Evolutionary conservation across 2,888 invertebrate species (phyloP).

Genomic region (Pecten maximus): DNA sequence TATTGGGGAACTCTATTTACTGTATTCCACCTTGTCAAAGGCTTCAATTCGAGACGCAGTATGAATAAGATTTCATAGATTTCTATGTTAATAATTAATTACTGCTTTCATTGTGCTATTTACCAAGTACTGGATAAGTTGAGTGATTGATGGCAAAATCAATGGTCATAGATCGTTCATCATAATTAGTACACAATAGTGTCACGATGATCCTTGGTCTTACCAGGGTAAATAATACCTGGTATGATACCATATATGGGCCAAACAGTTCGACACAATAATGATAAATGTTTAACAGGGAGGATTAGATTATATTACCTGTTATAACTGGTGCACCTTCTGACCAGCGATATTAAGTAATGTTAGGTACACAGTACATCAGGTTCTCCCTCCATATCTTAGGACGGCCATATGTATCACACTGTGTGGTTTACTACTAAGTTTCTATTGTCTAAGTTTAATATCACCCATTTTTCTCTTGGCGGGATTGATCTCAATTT

Average conservation of each 20-base stretch:
- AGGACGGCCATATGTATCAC: not conserved
- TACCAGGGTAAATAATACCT: constrained; percentile 16
- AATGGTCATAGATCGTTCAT: constrained; percentile 26
- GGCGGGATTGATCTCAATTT: not conserved
- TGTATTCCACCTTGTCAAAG: not conserved
- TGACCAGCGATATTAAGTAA: not conserved
- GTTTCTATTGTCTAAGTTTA: not conserved
- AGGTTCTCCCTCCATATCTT: not conserved
- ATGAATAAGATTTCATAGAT: constrained; percentile 33
- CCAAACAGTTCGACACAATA: not conserved
- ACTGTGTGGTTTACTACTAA: not conserved
- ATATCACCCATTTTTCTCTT: not conserved
- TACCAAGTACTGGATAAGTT: constrained; percentile 14
- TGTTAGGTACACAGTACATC: not conserved
- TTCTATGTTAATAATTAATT: constrained; percentile 28
- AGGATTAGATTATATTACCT: not conserved
- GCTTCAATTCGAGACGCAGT: constrained; percentile 26
- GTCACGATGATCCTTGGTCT: constrained; percentile 20
- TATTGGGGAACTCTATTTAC: not conserved
- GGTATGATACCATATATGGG: not conserved
- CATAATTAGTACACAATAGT: constrained; percentile 19
- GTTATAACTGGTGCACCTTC: not conserved
- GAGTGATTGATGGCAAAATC: constrained; percentile 2
- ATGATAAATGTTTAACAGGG: not conserved
- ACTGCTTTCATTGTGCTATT: constrained; percentile 32